Conservation (phyloP, 2,888 invertebrate genomes). For the Lasioglossum villosulum region DNA sequence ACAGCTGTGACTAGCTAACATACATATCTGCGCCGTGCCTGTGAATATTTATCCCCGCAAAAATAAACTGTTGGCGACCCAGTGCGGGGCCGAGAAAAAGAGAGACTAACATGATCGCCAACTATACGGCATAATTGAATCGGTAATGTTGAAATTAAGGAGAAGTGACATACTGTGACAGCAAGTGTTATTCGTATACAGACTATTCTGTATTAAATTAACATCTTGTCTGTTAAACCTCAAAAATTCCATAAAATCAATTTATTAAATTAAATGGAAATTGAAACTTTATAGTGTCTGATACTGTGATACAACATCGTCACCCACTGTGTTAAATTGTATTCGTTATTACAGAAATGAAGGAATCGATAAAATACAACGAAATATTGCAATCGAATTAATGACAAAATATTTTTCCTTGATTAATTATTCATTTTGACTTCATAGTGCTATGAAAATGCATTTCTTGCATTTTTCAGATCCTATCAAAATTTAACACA, state of each 20-base stretch:
- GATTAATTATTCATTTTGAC: neutral
- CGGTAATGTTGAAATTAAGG: neutral
- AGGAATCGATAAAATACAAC: too few species aligned
- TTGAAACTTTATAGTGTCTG: neutral
- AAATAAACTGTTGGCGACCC: constrained; percentile 26
- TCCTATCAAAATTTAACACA: too few species aligned
- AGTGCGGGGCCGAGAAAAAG: neutral
- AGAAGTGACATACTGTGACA: neutral
- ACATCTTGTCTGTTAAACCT: neutral
- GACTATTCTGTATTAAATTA: neutral
- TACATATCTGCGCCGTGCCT: constrained; percentile 20
- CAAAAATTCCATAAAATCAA: neutral
- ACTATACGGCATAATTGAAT: neutral
- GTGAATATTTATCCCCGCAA: constrained; percentile 40
- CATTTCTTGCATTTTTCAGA: neutral
- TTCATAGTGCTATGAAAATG: neutral
- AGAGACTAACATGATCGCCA: neutral
- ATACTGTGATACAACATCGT: neutral
- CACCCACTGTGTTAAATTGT: neutral
- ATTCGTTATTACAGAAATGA: neutral
- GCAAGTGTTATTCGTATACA: neutral
- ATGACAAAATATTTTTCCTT: neutral
- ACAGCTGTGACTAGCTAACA: constrained; percentile 55
- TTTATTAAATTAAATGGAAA: neutral
- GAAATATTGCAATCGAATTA: too few species aligned